phyloP scores from a whole-genome alignment of 2,113 vertebrate genomes.

The Megaceryle maxima region DNA sequence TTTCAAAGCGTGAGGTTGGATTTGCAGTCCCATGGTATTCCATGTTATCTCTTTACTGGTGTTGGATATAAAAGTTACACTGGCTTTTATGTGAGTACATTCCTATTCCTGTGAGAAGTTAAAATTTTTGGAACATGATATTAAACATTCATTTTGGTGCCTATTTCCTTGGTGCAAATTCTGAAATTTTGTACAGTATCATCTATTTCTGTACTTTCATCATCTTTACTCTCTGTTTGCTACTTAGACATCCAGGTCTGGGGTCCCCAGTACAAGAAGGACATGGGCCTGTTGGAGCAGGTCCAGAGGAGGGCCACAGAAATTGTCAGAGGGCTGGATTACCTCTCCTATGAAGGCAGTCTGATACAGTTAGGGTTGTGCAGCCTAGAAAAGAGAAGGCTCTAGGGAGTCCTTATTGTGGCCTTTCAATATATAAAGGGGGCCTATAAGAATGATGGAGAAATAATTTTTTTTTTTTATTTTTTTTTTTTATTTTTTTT shows the following conservation, averaged over 20 bases:
- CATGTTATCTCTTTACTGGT: not conserved
- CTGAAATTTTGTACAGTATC: not conserved
- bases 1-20: not conserved
- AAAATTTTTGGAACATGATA: not conserved
- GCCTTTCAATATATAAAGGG: not conserved
- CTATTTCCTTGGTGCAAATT: not conserved
- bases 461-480: not conserved
- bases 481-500: too few species aligned
- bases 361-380: not conserved
- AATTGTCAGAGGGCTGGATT: not conserved
- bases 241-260: not conserved
- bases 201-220: not conserved
- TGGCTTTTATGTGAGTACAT: not conserved
- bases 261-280: not conserved
- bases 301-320: not conserved
- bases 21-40: not conserved
- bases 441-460: not conserved
- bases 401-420: fast-evolving
- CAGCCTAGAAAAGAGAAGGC: not conserved
- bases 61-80: not conserved
- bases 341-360: not conserved
- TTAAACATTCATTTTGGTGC: not conserved
- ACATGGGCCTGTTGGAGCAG: not conserved
- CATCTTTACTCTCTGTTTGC: not conserved
- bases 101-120: not conserved